These are phyloP conservation scores for Hydropsyche tenuis DNA, from an alignment of 1,140 invertebrate genomes.

Conservation along the genomic window DNA sequence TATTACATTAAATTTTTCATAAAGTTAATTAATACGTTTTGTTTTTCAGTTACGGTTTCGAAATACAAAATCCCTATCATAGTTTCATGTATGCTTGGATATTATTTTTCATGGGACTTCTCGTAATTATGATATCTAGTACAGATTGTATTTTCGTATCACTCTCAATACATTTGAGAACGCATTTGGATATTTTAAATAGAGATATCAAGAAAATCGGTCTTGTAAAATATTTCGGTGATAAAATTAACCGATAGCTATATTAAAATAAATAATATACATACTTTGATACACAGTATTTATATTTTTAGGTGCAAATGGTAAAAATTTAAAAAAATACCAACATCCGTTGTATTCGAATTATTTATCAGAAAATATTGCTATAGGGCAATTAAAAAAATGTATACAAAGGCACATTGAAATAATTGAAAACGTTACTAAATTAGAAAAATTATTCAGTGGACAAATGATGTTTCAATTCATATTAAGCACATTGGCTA, in stretches of 20 bases:
- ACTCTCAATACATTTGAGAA: not conserved
- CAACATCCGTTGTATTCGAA: not conserved
- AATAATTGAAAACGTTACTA: not conserved
- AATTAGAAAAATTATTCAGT: constrained; percentile 12
- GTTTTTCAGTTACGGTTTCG: constrained; percentile 1
- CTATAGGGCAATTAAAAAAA: not conserved
- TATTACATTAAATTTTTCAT: not conserved
- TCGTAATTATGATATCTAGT: not conserved
- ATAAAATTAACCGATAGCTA: not conserved
- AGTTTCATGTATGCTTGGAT: not conserved
- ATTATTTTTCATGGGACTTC: not conserved
- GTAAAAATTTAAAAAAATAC: not conserved
- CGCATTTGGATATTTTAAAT: not conserved
- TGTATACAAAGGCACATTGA: not conserved
- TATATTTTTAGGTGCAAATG: not conserved
- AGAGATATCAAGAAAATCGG: not conserved
- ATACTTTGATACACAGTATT: not conserved
- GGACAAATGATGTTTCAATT: constrained; percentile 14
- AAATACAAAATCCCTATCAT: not conserved
- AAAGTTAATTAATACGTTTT: not conserved
- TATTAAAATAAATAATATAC: not conserved
- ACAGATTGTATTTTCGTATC: constrained; percentile 13
- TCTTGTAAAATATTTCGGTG: not conserved
- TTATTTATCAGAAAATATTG: not conserved
- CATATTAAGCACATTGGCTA: not conserved